Conservation (phyloP, 2,113 vertebrate species). For the Tinamus guttatus region DNA sequence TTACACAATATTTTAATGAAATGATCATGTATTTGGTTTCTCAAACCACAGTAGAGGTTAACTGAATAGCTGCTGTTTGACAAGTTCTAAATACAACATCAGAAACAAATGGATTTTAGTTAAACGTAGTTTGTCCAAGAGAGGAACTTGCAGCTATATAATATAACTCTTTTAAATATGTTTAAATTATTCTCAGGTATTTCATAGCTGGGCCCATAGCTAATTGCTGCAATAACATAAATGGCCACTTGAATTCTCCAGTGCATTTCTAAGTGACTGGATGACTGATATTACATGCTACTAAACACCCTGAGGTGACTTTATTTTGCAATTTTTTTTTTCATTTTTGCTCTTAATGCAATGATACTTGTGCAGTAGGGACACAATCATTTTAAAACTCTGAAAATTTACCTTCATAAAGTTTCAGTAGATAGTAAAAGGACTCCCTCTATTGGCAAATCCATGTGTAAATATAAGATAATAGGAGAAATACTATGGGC, state of each 20-base stretch:
- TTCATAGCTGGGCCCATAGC: neutral
- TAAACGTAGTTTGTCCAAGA: neutral
- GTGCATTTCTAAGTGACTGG: conserved; percentile 13
- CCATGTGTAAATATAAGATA: neutral
- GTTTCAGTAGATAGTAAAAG: conserved; percentile 6
- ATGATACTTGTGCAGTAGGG: neutral
- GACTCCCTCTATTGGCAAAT: conserved; percentile 60
- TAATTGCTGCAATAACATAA: neutral
- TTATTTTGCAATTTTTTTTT: conserved; percentile 22
- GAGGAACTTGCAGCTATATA: neutral
- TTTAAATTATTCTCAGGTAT: conserved; percentile 3
- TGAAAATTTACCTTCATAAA: neutral
- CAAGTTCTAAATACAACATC: neutral
- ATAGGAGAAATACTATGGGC: neutral
- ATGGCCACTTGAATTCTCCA: neutral
- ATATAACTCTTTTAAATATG: neutral
- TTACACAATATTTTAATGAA: neutral
- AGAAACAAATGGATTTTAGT: neutral
- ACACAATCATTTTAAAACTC: neutral
- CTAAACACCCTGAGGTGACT: conserved; percentile 21
- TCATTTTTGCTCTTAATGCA: neutral
- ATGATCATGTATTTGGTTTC: neutral
- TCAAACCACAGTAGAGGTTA: neutral
- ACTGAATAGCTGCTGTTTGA: neutral
- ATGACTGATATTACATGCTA: neutral